Conservation (phyloP, 1,140 invertebrate genomes). For the Drosophila arawakana region DNA sequence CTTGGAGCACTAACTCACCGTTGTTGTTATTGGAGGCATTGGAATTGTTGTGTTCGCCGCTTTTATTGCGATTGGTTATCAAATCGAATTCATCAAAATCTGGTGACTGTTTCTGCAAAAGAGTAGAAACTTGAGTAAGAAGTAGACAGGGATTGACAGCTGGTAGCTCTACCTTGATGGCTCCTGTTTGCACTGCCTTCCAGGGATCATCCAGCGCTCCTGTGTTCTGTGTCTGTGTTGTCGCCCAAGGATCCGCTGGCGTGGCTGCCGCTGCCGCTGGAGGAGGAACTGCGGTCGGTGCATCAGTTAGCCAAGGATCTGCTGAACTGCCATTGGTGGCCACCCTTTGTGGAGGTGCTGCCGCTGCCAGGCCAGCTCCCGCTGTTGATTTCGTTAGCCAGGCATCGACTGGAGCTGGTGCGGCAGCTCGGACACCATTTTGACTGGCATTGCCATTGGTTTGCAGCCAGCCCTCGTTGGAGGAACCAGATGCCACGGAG, state of each 20-base stretch:
- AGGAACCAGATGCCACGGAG: slow-evolving; percentile 79
- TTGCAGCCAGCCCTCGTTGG: slow-evolving; percentile 82
- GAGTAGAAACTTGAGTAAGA: slow-evolving; percentile 1
- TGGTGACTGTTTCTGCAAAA: slow-evolving; percentile 84
- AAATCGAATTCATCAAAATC: slow-evolving; percentile 94
- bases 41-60: slow-evolving; percentile 80
- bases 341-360: slow-evolving; percentile 48
- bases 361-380: slow-evolving; percentile 52
- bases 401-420: slow-evolving; percentile 60
- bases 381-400: slow-evolving; percentile 69
- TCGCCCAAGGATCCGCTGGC: slow-evolving; percentile 75
- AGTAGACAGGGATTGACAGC: not conserved
- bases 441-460: slow-evolving; percentile 75
- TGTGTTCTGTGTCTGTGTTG: slow-evolving; percentile 78
- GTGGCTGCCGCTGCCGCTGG: slow-evolving; percentile 9
- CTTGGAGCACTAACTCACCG: slow-evolving; percentile 46
- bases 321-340: slow-evolving; percentile 70
- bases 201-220: slow-evolving; percentile 82
- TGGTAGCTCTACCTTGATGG: slow-evolving; percentile 57
- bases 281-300: slow-evolving; percentile 58
- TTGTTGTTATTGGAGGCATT: slow-evolving; percentile 82
- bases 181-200: slow-evolving; percentile 64
- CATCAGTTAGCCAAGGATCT: slow-evolving; percentile 87
- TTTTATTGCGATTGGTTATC: slow-evolving; percentile 88
- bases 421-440: slow-evolving; percentile 55